A percentile compares a stretch with the other conserved stretches of the same genome.
phyloP scores from a whole-genome alignment of 2,888 invertebrate species.

The Clepsis dumicolana region DNA sequence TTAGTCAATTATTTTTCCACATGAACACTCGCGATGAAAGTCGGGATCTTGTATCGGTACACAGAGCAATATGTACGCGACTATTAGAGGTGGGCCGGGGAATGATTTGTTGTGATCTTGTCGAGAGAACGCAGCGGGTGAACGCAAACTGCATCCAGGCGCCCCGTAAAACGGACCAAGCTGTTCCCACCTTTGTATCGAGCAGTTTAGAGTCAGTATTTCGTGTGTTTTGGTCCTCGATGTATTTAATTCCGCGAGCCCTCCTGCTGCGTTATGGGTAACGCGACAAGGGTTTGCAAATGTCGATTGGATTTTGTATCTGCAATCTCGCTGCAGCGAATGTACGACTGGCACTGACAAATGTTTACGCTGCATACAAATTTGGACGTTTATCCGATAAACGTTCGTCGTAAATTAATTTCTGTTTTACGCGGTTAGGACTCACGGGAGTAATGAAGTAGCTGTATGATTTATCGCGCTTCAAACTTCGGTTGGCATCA shows the following conservation, averaged over 20 bases:
- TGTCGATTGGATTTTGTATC: slow-evolving; percentile 83
- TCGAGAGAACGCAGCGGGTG: slow-evolving; percentile 82
- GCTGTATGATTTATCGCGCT: slow-evolving; percentile 75
- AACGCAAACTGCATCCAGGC: slow-evolving; percentile 79
- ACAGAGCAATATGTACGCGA: slow-evolving; percentile 66
- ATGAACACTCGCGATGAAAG: slow-evolving; percentile 43
- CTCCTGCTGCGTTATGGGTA: slow-evolving; percentile 82
- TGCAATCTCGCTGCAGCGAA: slow-evolving; percentile 74
- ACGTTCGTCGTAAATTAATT: slow-evolving; percentile 67
- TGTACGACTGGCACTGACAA: slow-evolving; percentile 76
- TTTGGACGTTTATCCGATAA: slow-evolving; percentile 77
- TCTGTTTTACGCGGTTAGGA: slow-evolving; percentile 55
- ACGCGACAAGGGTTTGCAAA: slow-evolving; percentile 83
- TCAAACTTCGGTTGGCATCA: slow-evolving; percentile 73
- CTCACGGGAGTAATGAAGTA: slow-evolving; percentile 64
- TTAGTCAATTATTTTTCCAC: slow-evolving; percentile 44
- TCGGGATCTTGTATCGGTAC: slow-evolving; percentile 40
- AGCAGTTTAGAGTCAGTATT: slow-evolving; percentile 58
- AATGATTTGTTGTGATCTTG: slow-evolving; percentile 85
- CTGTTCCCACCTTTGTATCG: slow-evolving; percentile 59
- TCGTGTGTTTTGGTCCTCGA: slow-evolving; percentile 49
- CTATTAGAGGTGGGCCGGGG: slow-evolving; percentile 81
- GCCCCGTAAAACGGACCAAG: slow-evolving; percentile 53
- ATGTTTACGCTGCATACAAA: slow-evolving; percentile 80
- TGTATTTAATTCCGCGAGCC: slow-evolving; percentile 80